phyloP scores from a whole-genome alignment of 2,797 vertebrate species.

The Notoglanidium macrostoma region DNA sequence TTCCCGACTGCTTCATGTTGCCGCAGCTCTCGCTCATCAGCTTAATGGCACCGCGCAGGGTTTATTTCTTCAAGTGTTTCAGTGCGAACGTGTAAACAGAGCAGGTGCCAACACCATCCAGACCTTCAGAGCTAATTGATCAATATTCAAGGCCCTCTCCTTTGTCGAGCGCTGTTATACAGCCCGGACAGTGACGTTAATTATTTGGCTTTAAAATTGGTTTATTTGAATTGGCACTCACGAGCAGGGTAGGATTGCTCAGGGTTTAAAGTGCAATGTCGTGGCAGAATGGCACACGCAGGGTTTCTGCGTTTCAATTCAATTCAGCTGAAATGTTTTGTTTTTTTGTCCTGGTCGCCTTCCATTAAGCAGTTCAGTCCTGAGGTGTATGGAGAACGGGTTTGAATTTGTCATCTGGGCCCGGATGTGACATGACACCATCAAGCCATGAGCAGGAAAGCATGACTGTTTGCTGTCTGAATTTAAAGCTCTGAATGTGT shows the following conservation, averaged over 20 bases:
- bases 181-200: conserved; percentile 33
- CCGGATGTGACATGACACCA: not conserved
- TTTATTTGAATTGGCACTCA: conserved; percentile 49
- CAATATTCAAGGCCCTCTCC: conserved; percentile 21
- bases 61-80: conserved; percentile 44
- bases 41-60: conserved; percentile 19
- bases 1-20: conserved; percentile 8
- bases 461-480: conserved; percentile 10
- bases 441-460: conserved; percentile 5
- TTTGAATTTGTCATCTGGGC: conserved; percentile 3
- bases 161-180: conserved; percentile 22
- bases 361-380: conserved; percentile 23
- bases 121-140: conserved; percentile 33
- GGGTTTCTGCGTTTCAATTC: conserved; percentile 2
- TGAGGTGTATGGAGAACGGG: not conserved
- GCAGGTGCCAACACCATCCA: conserved; percentile 45
- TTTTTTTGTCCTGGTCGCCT: not conserved
- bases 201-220: conserved; percentile 37
- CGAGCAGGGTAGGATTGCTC: not conserved
- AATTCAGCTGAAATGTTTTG: not conserved
- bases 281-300: conserved; percentile 7
- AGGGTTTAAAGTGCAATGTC: conserved; percentile 5
- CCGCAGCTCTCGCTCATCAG: conserved; percentile 17
- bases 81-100: conserved; percentile 20
- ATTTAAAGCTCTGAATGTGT: not conserved